These are phyloP conservation scores for Pachycephala philippinensis DNA, from an alignment of 2,113 vertebrate genomes.

Conservation along the genomic window DNA sequence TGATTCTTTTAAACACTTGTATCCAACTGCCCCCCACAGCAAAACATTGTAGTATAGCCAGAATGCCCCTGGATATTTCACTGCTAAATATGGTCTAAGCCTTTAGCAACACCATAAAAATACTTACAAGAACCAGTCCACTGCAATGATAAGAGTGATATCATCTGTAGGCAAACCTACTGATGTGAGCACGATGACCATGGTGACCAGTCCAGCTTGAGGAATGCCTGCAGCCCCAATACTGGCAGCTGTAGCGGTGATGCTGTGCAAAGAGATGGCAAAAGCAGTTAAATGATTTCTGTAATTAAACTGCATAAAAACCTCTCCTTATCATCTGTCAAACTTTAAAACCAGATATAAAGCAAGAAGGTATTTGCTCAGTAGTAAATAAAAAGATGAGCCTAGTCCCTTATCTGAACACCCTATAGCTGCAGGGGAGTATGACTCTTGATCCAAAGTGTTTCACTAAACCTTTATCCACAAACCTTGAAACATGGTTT, in stretches of 20 bases:
- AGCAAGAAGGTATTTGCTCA: not conserved
- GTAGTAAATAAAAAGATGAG: not conserved
- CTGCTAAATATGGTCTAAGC: not conserved
- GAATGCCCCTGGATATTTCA: not conserved
- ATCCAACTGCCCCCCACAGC: not conserved
- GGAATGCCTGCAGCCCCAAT: constrained; percentile 97
- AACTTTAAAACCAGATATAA: not conserved
- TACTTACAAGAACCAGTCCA: constrained; percentile 99
- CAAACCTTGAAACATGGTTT: not conserved
- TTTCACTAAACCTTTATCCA: not conserved
- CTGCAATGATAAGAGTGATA: constrained; percentile 93
- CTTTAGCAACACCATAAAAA: not conserved
- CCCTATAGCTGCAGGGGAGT: not conserved
- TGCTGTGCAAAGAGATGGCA: constrained; percentile 71
- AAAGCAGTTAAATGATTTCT: not conserved
- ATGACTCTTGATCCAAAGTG: not conserved
- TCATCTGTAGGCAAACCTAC: constrained; percentile 97
- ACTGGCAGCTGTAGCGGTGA: constrained; percentile 95
- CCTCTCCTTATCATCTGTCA: not conserved
- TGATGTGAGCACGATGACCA: constrained; percentile 96
- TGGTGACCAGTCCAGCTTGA: constrained; percentile 95
- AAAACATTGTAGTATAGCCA: not conserved
- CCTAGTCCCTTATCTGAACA: not conserved
- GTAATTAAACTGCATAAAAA: not conserved
- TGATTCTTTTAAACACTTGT: not conserved